Conservation (phyloP, 2,888 invertebrate species). For the Drosophila aldrichi region DNA sequence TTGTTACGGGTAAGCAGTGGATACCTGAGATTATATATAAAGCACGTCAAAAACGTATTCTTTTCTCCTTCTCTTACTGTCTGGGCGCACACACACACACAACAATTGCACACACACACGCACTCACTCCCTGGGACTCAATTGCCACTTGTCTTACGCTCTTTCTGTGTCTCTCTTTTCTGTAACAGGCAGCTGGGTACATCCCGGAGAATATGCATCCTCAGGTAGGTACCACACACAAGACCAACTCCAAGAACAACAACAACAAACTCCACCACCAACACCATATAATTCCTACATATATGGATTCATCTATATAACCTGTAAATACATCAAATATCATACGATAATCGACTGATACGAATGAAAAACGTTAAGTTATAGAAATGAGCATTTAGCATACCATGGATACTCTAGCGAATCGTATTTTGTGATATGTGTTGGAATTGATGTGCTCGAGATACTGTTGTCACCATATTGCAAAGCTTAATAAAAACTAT, state of each 20-base stretch:
- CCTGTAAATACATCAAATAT: conserved; percentile 84
- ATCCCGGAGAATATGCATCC: conserved; percentile 99
- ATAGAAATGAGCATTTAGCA: conserved; percentile 23
- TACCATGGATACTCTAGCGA: conserved; percentile 43
- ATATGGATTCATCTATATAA: conserved; percentile 83
- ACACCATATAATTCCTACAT: conserved; percentile 78
- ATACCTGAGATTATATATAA: background rate
- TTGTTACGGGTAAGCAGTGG: conserved; percentile 93
- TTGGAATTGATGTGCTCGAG: conserved; percentile 65
- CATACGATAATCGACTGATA: conserved; percentile 70
- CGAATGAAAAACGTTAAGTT: conserved; percentile 18
- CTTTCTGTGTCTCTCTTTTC: conserved; percentile 17
- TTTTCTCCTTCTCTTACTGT: conserved; percentile 20
- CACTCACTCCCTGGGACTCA: conserved; percentile 18
- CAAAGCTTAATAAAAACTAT: conserved; percentile 54
- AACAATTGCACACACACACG: background rate
- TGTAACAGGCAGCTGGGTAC: conserved; percentile 94
- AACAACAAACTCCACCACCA: conserved; percentile 59
- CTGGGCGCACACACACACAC: conserved; percentile 16
- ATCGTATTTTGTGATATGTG: conserved; percentile 52
- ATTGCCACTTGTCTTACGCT: conserved; percentile 25
- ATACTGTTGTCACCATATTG: conserved; percentile 48
- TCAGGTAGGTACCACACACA: conserved; percentile 90
- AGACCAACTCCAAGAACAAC: conserved; percentile 57
- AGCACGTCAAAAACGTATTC: conserved; percentile 32